Percentiles rank a stretch among this genome's conserved stretches.
Conservation (phyloP, 1,140 invertebrate species). For the Nomia melanderi region DNA sequence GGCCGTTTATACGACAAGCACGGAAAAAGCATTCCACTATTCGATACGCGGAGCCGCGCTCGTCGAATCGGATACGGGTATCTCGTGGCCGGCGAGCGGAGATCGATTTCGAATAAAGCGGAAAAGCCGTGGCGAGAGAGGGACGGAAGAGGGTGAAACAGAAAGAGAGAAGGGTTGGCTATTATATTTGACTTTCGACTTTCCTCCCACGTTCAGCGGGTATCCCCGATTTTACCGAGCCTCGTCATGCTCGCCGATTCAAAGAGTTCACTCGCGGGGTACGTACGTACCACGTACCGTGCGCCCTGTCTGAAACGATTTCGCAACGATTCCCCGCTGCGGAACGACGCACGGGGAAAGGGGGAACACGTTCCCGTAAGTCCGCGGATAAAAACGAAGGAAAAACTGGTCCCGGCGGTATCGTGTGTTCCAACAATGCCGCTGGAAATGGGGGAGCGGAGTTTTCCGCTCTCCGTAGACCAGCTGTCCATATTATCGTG, state of each 20-base stretch:
- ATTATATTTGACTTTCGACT: constrained; percentile 63
- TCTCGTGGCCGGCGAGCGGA: constrained; percentile 23
- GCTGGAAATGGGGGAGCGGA: background rate
- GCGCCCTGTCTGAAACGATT: constrained; percentile 1
- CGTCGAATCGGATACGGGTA: constrained; percentile 52
- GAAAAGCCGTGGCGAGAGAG: constrained; percentile 26
- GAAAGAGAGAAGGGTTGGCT: constrained; percentile 18
- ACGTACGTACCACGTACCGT: background rate
- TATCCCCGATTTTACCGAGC: constrained; percentile 42
- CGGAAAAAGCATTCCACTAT: constrained; percentile 46
- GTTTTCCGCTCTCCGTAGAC: background rate
- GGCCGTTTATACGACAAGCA: constrained; percentile 53
- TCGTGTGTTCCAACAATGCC: background rate
- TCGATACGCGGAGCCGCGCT: constrained; percentile 31
- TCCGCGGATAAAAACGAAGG: background rate
- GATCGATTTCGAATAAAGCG: constrained; percentile 64
- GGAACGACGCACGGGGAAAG: background rate
- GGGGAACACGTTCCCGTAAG: background rate
- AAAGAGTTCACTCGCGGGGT: constrained; percentile 31
- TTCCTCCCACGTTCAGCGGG: constrained; percentile 46
- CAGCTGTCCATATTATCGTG: constrained; percentile 5
- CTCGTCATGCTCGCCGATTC: background rate
- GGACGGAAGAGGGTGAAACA: no score
- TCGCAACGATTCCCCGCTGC: background rate
- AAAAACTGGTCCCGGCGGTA: constrained; percentile 1